Percentiles rank a stretch among this genome's conserved stretches.
Evolutionary conservation across 2,888 invertebrate genomes (phyloP).

Genomic region (Troides aeacus): DNA sequence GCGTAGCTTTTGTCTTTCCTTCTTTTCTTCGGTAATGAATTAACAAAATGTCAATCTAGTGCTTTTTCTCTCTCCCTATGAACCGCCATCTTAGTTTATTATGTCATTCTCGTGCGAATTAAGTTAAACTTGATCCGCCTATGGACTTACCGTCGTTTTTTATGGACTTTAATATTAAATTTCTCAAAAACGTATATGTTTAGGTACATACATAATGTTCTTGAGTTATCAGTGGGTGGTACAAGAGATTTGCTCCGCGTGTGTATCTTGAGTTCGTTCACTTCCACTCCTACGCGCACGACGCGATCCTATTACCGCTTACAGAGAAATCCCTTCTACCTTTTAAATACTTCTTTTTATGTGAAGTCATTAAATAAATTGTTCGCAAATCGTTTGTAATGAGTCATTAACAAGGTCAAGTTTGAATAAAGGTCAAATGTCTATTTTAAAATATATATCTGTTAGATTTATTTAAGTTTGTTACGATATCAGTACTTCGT

Average conservation of each 20-base stretch:
- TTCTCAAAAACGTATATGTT: no score
- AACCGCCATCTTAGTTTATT: no score
- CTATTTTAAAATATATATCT: neutral
- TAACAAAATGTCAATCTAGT: no score
- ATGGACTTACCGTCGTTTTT: no score
- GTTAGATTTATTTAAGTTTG: neutral
- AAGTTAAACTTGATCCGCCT: no score
- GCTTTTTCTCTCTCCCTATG: no score
- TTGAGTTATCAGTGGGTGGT: constrained; percentile 22
- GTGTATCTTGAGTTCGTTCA: constrained; percentile 28
- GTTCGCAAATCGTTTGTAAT: constrained; percentile 3
- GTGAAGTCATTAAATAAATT: constrained; percentile 9
- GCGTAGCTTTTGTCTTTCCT: no score
- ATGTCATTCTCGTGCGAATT: no score
- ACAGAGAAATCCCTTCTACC: constrained; percentile 11
- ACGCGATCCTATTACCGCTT: constrained; percentile 23
- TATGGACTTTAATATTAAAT: no score
- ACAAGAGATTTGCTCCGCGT: constrained; percentile 18
- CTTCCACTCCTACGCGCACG: constrained; percentile 28
- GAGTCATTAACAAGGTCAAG: neutral
- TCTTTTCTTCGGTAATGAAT: no score
- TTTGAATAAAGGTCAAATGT: neutral
- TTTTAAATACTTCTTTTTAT: constrained; percentile 20
- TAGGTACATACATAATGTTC: neutral
- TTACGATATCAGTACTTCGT: neutral